Percentiles rank a stretch among this genome's conserved stretches.
These are phyloP conservation scores for Lepilemur ruficaudatus DNA, from an alignment of 2,797 vertebrate genomes.

Conservation along the genomic window DNA sequence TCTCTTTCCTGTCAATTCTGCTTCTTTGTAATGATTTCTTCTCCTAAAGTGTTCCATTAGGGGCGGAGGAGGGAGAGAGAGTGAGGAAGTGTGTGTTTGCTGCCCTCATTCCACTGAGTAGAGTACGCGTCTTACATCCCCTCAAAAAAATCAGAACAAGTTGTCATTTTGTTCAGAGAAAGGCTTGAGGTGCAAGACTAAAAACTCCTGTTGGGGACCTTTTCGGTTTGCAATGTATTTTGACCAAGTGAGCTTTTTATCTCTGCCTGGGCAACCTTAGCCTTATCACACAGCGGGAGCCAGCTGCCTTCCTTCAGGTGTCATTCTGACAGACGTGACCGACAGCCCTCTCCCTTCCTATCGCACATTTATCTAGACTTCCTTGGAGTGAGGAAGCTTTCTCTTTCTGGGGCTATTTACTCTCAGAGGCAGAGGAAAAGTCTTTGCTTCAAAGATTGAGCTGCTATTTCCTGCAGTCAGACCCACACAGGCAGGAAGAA, in stretches of 20 bases:
- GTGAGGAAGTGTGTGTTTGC: neutral
- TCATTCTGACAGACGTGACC: conserved; percentile 53
- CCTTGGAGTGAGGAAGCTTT: conserved; percentile 59
- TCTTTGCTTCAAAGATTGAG: conserved; percentile 56
- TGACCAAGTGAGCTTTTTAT: conserved; percentile 56
- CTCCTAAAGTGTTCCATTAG: neutral
- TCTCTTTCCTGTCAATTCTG: neutral
- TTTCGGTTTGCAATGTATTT: conserved; percentile 2
- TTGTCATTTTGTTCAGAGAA: conserved; percentile 51
- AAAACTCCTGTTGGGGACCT: conserved; percentile 23
- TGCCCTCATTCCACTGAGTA: neutral
- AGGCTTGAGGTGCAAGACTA: neutral
- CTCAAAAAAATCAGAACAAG: conserved; percentile 14
- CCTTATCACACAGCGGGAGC: conserved; percentile 59
- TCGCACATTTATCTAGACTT: conserved; percentile 64
- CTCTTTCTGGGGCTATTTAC: conserved; percentile 57
- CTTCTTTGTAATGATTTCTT: neutral
- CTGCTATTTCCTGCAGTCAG: conserved; percentile 61
- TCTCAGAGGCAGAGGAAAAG: conserved; percentile 55
- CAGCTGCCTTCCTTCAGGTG: conserved; percentile 68
- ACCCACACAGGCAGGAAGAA: neutral
- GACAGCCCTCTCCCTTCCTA: conserved; percentile 31
- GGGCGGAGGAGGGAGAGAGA: neutral
- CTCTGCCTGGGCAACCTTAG: conserved; percentile 52
- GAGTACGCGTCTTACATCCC: neutral